phyloP scores from a whole-genome alignment of 2,888 invertebrate genomes.

The Syritta pipiens region DNA sequence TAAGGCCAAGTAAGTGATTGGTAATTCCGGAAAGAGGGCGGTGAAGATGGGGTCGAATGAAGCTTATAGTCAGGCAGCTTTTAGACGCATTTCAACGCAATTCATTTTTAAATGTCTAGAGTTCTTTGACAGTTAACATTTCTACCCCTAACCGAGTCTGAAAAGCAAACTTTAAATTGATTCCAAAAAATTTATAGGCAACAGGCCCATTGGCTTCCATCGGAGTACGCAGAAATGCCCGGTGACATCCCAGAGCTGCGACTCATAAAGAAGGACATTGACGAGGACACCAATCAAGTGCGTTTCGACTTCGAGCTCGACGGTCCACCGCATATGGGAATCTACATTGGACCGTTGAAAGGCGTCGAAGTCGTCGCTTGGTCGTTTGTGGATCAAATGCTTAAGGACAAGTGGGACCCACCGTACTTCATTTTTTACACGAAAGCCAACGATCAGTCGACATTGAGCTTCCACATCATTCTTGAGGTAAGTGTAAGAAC shows the following conservation, averaged over 20 bases:
- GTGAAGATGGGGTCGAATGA: too few species aligned
- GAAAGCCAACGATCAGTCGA: constrained; percentile 75
- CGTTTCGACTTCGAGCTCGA: constrained; percentile 74
- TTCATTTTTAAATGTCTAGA: too few species aligned
- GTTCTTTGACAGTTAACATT: too few species aligned
- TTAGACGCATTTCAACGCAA: too few species aligned
- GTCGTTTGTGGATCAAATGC: constrained; percentile 74
- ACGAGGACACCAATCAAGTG: constrained; percentile 67
- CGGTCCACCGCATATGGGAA: constrained; percentile 75
- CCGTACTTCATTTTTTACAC: constrained; percentile 76
- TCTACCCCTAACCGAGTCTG: not conserved
- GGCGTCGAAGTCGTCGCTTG: constrained; percentile 74
- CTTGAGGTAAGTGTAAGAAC: constrained; percentile 72
- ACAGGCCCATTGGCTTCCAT: constrained; percentile 75
- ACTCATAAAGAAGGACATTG: constrained; percentile 68
- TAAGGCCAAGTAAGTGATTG: constrained; percentile 73
- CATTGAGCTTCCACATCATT: constrained; percentile 74
- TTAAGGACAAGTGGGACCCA: constrained; percentile 71
- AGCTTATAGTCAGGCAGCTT: too few species aligned
- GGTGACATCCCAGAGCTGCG: constrained; percentile 65
- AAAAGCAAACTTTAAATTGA: too few species aligned
- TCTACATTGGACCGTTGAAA: constrained; percentile 74
- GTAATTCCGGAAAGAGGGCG: too few species aligned
- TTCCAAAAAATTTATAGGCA: constrained; percentile 71
- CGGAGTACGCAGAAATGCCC: constrained; percentile 71